Conservation (phyloP, 2,113 vertebrate genomes). For the Cervus canadensis region DNA sequence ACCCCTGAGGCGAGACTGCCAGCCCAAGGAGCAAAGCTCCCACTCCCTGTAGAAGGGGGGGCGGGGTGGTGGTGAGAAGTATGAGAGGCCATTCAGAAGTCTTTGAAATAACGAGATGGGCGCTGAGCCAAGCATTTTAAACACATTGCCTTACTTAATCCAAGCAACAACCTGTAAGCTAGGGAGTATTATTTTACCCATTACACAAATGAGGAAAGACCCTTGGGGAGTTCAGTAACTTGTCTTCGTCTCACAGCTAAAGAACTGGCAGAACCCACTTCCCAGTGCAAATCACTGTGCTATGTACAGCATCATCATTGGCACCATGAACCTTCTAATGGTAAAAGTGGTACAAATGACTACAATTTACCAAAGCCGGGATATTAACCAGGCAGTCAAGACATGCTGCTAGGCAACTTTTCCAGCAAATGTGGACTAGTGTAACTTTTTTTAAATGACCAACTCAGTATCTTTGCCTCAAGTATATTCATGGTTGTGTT, state of each 20-base stretch:
- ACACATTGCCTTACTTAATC: background rate
- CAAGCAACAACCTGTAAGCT: background rate
- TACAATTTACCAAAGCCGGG: background rate
- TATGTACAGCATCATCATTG: fast-evolving
- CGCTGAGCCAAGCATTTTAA: background rate
- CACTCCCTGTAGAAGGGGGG: background rate
- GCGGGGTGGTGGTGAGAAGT: background rate
- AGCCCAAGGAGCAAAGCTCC: background rate
- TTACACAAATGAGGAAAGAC: background rate
- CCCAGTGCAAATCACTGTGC: background rate
- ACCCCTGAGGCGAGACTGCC: background rate
- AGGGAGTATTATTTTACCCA: background rate
- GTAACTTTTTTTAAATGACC: background rate
- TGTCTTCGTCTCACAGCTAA: background rate
- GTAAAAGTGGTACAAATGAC: background rate
- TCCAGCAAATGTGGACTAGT: background rate
- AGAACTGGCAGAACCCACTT: background rate
- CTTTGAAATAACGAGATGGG: background rate
- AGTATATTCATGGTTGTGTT: background rate
- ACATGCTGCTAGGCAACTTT: background rate
- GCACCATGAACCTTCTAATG: background rate
- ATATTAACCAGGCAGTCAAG: background rate
- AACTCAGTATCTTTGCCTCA: background rate
- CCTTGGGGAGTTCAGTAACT: background rate
- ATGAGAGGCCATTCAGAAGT: background rate